Conservation (phyloP, 2,888 invertebrate genomes). For the Clostera curtula region DNA sequence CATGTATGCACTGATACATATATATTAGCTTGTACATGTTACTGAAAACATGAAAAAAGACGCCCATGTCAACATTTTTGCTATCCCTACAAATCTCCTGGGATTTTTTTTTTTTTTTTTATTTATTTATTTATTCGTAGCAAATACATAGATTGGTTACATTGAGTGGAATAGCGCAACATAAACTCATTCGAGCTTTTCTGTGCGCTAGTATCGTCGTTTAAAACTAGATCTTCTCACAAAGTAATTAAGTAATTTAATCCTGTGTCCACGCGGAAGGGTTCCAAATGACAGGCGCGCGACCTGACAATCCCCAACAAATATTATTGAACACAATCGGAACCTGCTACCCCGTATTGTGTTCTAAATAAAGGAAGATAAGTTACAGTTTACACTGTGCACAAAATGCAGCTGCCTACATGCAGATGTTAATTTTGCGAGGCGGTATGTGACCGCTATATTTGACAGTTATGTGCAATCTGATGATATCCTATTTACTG, state of each 20-base stretch:
- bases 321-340: constrained; percentile 28
- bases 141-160: no score
- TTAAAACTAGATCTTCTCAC: no score
- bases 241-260: constrained; percentile 37
- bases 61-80: no score
- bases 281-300: constrained; percentile 59
- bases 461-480: constrained; percentile 30
- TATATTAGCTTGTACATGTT: no score
- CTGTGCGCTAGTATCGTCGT: no score
- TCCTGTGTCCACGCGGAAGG: constrained; percentile 58
- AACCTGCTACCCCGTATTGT: constrained; percentile 3
- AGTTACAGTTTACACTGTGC: constrained; percentile 4
- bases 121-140: no score
- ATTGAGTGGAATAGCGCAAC: no score
- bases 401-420: constrained; percentile 22
- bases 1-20: no score
- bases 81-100: no score
- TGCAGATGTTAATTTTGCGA: constrained; percentile 25
- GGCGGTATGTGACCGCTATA: constrained; percentile 13
- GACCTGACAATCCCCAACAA: constrained; percentile 22
- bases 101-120: no score
- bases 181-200: no score
- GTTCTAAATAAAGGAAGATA: accelerated
- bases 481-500: constrained; percentile 43
- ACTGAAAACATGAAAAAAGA: no score